Conservation (phyloP, 2,113 vertebrate species). For the Dolichotis patagonum region DNA sequence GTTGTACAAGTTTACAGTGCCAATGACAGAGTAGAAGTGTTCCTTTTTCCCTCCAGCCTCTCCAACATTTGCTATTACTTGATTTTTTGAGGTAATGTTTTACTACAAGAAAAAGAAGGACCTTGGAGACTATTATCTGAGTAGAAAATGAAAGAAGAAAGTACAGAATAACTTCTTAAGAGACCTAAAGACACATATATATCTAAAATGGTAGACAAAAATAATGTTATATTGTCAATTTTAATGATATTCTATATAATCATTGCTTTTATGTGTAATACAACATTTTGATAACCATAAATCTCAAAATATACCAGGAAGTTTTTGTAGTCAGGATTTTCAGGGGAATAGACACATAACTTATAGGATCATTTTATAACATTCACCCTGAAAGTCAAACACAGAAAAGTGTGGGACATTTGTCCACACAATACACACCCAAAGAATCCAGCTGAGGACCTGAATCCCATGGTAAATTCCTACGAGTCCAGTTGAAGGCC, state of each 20-base stretch:
- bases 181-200: not conserved
- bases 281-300: not conserved
- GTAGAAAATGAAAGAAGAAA: not conserved
- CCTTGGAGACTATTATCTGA: not conserved
- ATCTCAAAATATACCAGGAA: not conserved
- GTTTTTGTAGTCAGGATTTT: no score
- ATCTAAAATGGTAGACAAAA: not conserved
- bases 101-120: not conserved
- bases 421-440: no score
- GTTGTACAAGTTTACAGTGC: not conserved
- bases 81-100: not conserved
- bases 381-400: no score
- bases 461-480: no score
- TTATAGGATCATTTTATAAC: no score
- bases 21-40: no score
- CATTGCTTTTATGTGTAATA: not conserved
- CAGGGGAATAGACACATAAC: no score
- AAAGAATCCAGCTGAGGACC: no score
- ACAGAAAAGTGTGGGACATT: no score
- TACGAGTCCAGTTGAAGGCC: no score
- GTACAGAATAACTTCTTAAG: not conserved
- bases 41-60: no score
- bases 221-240: not conserved
- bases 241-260: not conserved
- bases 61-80: not conserved